Evolutionary conservation across 2,888 invertebrate species (phyloP), one percentile per base, ranked within the genome.

Genomic region (Bellardia pandia): DNA sequence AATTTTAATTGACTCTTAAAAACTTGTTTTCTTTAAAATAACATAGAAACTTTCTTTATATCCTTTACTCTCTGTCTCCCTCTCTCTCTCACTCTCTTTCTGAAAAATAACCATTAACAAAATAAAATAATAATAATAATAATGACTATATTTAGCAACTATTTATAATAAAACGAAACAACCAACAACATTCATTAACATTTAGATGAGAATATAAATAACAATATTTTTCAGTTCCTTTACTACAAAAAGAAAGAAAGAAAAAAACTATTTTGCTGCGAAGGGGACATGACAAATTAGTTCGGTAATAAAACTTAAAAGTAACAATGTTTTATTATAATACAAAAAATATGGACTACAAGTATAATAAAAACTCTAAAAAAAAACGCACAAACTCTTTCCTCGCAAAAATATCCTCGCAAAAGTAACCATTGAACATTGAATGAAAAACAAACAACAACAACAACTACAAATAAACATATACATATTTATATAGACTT

Each of bases 201-300:
- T 87, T 85, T 85, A 78, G 87, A 87, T 85, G 78, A 69, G 74
- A 74, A 81, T 75, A 85, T 68, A 81, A 85, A 86, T 60, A 85
- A 78, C 69, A 68, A 82, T 72, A 11, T 4, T 79, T 76, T 77
- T 72, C n/a, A 37, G 30, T 72, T 66, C 30, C 16, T 51, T 62
- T 72, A 42, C 8, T 62, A 53, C 4, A n/a, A 40, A 2, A 30
- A 14, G 0, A n/a, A 30, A 8, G 14, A 7, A 30, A 40, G 37
- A 45, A n/a, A 14, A n/a, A n/a, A 23, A 23, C 23, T 16, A 23
- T 16, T 16, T 45, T 58, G 8, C 71, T 42, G 42, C 16, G 13
- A 64, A 89, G 69, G 86, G 89, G 90, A 90, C 90, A 91, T 91
- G 91, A 92, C 91, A 92, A 92, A 92, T 92, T 92, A 91, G 92